Base-by-base conservation (phyloP, 2,797 vertebrate genomes). In the Periparus ater region DNA sequence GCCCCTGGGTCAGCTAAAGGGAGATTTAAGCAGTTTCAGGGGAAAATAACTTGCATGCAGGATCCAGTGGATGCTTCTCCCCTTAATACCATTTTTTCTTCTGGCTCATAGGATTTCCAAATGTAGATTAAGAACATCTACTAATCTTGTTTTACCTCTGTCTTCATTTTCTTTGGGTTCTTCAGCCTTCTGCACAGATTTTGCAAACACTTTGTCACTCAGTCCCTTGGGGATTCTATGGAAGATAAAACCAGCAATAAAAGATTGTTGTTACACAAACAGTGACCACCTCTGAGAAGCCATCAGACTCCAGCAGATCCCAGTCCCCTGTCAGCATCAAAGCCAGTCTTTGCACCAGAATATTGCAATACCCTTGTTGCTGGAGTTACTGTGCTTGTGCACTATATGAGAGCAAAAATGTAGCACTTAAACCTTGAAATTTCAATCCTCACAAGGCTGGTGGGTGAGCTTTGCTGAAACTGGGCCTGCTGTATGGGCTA, bases 211-310 rank as follows among this genome's bases (percentile, higher is more conserved):
- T 97, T 98, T 98, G 92, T 99, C 98, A 90, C 97, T 98, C 70
- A 99, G 98, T 16, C 98, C 97, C 96, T 99, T 99, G 9, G 99
- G 98, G 97, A 99, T 99, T 96, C 99, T 99, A 96, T 36, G 91
- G 89, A 47, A 87, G 63, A 95, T 62, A 91, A 94, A 89, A 62
- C 18, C 81, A 65, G 38, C 73, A 77, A 76, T 25, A 53, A 75
- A 55, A 85, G 25, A 54, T 4, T 7, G 23, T 6, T 21, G 7
- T 58, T 71, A 76, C 66, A 66, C 55, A 63, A 66, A 77, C 67
- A 3, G 30, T 40, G 83, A 66, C 76, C 42, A 44, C 13, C 66
- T 85, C 61, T 2, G 1, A 77, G 73, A 89, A 55, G 32, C 1
- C 16, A 67, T 29, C 38, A 21, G 32, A n/a, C 79, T 73, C 45